A percentile compares a stretch with the other conserved stretches of the same genome.
Evolutionary conservation across 2,113 vertebrate genomes (phyloP).

Genomic region (Micronycteris hirsuta): DNA sequence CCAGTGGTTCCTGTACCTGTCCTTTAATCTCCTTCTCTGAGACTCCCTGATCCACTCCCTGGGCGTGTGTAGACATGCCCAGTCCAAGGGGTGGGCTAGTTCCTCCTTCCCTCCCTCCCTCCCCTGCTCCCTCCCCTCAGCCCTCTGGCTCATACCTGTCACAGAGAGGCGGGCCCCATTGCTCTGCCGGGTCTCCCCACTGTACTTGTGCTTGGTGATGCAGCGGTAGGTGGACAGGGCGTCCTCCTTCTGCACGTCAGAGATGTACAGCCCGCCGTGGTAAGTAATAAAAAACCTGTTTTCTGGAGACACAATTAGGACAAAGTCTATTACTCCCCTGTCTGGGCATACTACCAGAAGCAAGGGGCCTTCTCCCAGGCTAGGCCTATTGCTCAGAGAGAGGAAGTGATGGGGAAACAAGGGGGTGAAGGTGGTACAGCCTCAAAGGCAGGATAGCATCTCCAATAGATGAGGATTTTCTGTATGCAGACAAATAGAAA

Average conservation of each 20-base stretch:
- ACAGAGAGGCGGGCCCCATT: conserved; percentile 97
- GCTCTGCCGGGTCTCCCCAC: conserved; percentile 97
- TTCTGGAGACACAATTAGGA: conserved; percentile 85
- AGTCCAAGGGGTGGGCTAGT: background rate
- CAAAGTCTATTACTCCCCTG: conserved; percentile 48
- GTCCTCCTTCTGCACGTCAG: conserved; percentile 99
- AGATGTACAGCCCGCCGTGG: conserved; percentile 97
- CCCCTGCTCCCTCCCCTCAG: no score
- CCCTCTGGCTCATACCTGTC: conserved; percentile 85
- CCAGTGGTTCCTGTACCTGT: accelerated
- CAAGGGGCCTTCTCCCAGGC: background rate
- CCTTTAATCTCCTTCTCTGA: background rate
- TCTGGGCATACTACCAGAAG: background rate
- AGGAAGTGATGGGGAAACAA: background rate
- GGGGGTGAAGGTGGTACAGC: no score
- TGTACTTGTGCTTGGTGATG: conserved; percentile 99
- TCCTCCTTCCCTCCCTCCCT: no score
- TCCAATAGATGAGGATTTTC: background rate
- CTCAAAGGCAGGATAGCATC: background rate
- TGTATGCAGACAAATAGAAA: background rate
- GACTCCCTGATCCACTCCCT: accelerated
- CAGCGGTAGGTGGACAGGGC: conserved; percentile 99
- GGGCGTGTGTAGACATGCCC: accelerated
- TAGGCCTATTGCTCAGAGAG: background rate
- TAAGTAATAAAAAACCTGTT: conserved; percentile 97